A percentile compares a stretch with the other conserved stretches of the same genome.
Evolutionary conservation across 1,140 invertebrate genomes (phyloP).

Genomic region (Bombus confusus): DNA sequence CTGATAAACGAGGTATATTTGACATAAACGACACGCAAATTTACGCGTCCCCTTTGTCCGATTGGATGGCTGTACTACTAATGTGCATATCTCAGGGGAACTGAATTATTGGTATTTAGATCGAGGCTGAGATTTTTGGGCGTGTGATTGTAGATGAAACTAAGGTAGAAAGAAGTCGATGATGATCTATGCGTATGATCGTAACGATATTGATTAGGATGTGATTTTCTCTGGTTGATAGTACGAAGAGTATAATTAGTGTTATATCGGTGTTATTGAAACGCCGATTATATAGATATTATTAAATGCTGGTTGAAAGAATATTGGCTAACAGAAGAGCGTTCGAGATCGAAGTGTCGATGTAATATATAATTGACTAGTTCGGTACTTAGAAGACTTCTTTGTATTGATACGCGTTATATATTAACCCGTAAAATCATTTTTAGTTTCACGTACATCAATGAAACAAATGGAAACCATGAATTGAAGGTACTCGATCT

Average conservation of each 20-base stretch:
- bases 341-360: background rate
- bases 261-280: background rate
- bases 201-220: background rate
- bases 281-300: background rate
- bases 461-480: too few species aligned
- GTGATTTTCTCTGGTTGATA: background rate
- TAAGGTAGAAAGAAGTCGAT: background rate
- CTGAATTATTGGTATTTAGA: background rate
- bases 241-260: background rate
- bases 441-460: too few species aligned
- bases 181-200: background rate
- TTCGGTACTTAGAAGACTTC: background rate
- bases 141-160: background rate
- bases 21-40: conserved; percentile 13
- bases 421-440: too few species aligned
- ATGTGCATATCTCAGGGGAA: background rate
- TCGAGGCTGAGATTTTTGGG: background rate
- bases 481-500: too few species aligned
- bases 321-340: background rate
- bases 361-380: background rate
- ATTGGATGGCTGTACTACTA: background rate
- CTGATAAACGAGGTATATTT: conserved; percentile 62
- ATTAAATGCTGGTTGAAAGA: background rate
- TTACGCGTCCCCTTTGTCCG: background rate
- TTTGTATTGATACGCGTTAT: too few species aligned